Base-by-base conservation (phyloP, 2,888 invertebrate species). In the Cerastis leucographa region DNA sequence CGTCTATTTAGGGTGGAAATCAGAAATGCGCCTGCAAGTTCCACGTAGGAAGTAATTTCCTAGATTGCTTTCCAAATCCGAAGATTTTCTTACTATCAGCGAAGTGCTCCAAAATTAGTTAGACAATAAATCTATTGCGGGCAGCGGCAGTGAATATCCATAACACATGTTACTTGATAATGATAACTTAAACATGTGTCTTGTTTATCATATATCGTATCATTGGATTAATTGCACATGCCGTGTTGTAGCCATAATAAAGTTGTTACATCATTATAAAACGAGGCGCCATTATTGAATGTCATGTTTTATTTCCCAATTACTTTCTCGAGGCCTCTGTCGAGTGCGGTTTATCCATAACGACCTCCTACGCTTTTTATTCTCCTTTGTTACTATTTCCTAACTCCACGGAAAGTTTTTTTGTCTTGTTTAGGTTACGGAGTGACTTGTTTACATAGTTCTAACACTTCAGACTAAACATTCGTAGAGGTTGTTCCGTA, bases 121-220 rank as follows among this genome's bases (percentile, higher is more conserved):
- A n/a, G 35, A 79, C 77, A 87, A 77, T 85, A 73, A 76, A 72
- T 79, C 67, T 66, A 65, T 74, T 70, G 61, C 51, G 61, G n/a
- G 59, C 42, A 44, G 59, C 40, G 35, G 61, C 65, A 62, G 66
- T 59, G 46, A 17, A 56, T 78, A 74, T 71, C 46, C 69, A 72
- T 76, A 77, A 76, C 88, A 88, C 78, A 86, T 84, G 87, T 78
- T 76, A 71, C 73, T 80, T 78, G 84, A 84, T 88, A 88, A 78
- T 78, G 84, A 84, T 88, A 88, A 78, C 75, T 78, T 74, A 78
- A 81, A 78, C 85, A 88, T 87, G 69, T 87, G 87, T 78, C 81
- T 83, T 74, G 78, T 81, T 78, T 76, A 86, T 88, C 84, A 65
- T 72, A 67, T 66, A 67, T 66, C 71, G 69, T 80, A 88, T 81